Percentiles rank a stretch among this genome's conserved stretches.
Evolutionary conservation across 1,140 invertebrate species (phyloP).

Genomic region (Aethina tumida): DNA sequence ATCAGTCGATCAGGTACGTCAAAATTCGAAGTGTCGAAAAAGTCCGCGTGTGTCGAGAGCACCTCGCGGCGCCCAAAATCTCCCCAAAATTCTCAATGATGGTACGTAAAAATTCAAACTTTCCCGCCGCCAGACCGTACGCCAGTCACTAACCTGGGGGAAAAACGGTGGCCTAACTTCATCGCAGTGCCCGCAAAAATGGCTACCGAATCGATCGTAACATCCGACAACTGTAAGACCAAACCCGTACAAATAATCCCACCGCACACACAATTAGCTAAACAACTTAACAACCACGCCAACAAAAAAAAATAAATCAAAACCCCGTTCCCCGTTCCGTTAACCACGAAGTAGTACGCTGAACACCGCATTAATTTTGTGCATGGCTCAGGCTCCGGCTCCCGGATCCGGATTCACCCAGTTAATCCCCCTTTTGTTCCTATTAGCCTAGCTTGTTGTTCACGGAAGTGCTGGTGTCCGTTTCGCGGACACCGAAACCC

Average conservation of each 20-base stretch:
- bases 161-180: slow-evolving; percentile 15
- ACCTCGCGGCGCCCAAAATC: neutral
- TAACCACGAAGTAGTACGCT: slow-evolving; percentile 9
- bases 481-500: too few species aligned
- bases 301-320: slow-evolving; percentile 25
- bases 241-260: too few species aligned
- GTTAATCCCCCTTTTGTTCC: too few species aligned
- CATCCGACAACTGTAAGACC: slow-evolving; percentile 28
- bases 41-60: slow-evolving; percentile 1
- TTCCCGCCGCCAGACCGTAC: too few species aligned
- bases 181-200: slow-evolving; percentile 24
- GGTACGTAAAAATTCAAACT: neutral
- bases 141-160: slow-evolving; percentile 5
- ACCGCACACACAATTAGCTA: too few species aligned
- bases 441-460: too few species aligned
- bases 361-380: slow-evolving; percentile 9
- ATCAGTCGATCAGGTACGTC: neutral
- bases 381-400: neutral
- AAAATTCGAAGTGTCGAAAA: neutral
- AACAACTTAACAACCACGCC: too few species aligned
- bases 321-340: slow-evolving; percentile 7
- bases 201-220: slow-evolving; percentile 29
- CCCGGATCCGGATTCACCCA: too few species aligned
- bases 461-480: too few species aligned
- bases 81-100: neutral